Evolutionary conservation across 2,113 vertebrate species (phyloP), one percentile per base, ranked within the genome.

Genomic region (Lampris incognitus): DNA sequence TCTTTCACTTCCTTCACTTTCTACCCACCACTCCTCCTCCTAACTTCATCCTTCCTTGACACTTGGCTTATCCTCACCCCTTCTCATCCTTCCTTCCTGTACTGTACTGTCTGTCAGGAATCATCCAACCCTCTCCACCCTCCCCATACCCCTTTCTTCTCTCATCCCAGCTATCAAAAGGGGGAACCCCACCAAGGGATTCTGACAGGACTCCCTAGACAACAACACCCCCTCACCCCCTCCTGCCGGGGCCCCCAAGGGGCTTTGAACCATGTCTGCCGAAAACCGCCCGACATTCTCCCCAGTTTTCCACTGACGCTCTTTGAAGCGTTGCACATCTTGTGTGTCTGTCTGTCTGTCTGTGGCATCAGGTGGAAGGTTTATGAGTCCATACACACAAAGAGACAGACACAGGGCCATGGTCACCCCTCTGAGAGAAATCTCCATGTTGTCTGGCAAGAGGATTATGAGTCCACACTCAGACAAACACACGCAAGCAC

Each of bases 251-350:
- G 3, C 66, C 69, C 66, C 79, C 50, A 9, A 65, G 62, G 90
- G 85, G 85, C 76, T 57, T 38, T 85, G 82, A 89, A 87, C 83
- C 74, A 50, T 76, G 44, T 68, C 84, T 85, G 82, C 72, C 80
- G 69, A 9, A 66, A 73, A 69, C 69, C 38, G 41, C 66, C 77
- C 61, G 86, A 84, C 83, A 75, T 69, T 83, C 51, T 86, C 76
- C 24, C 69, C 69, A 84, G 72, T 83, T 82, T 81, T 81, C 78
- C 78, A 56, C 38, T 66, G 71, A 40, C 63, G 58, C 49, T 58
- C 46, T 88, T 85, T 88, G 81, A 86, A 68, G 69, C 71, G 78
- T 46, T 69, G 37, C 69, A 3, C 66, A 76, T 41, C 10, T 2
- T 70, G 37, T 65, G 58, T 50, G 3, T 62, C 65, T 69, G 79